These are phyloP conservation scores for Neomonachus schauinslandi DNA, from an alignment of 2,113 vertebrate genomes.

Conservation along the genomic window DNA sequence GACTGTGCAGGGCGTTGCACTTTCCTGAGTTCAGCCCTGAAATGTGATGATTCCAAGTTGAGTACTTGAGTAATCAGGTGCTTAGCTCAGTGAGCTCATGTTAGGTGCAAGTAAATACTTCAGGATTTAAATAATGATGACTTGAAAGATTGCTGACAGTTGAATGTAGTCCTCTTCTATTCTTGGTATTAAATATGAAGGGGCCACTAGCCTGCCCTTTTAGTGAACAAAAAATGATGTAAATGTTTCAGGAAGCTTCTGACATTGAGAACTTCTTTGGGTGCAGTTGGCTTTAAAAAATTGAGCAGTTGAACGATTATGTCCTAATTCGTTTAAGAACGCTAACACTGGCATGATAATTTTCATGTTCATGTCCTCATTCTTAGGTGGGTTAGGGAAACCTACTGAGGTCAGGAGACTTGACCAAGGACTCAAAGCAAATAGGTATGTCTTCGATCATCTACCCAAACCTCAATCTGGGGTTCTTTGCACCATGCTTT, in stretches of 20 bases:
- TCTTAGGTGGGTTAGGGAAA: neutral
- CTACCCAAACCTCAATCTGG: neutral
- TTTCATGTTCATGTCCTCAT: neutral
- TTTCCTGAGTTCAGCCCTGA: neutral
- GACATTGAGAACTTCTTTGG: neutral
- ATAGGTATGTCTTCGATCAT: neutral
- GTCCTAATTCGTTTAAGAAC: neutral
- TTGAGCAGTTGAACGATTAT: neutral
- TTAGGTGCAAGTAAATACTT: neutral
- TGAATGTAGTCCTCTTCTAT: neutral
- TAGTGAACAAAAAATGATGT: neutral
- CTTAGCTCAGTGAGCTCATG: neutral
- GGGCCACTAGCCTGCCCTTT: neutral
- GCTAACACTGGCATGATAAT: neutral
- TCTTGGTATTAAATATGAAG: neutral
- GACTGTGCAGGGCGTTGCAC: neutral
- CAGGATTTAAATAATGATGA: neutral
- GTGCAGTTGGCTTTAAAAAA: neutral
- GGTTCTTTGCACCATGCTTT: fast-evolving
- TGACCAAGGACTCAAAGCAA: neutral
- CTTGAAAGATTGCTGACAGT: neutral
- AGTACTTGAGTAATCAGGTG: neutral
- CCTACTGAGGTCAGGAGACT: neutral
- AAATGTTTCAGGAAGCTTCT: neutral
- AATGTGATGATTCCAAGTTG: neutral